Conservation (phyloP, 2,113 vertebrate species). For the Microcebus lehilahytsara region DNA sequence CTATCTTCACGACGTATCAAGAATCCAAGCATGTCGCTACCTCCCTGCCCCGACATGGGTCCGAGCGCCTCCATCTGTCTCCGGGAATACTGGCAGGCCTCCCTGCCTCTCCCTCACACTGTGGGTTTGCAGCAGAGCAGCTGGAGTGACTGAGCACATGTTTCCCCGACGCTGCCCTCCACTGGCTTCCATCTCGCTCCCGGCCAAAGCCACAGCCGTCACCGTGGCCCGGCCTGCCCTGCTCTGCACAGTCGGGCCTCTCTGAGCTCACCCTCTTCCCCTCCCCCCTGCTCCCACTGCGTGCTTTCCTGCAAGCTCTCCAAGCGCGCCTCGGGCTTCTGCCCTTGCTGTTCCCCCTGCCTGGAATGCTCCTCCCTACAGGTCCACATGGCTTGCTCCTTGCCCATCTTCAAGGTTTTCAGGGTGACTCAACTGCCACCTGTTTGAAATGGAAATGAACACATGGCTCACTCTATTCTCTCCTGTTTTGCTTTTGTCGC, state of each 20-base stretch:
- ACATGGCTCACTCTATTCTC: background rate
- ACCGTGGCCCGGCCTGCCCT: rapidly evolving
- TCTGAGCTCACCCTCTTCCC: background rate
- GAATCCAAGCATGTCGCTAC: background rate
- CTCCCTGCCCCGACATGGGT: background rate
- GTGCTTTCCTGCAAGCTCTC: background rate
- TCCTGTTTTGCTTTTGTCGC: background rate
- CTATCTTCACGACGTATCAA: rapidly evolving
- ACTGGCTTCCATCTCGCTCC: background rate
- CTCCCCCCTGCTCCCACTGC: no score
- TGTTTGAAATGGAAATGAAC: background rate
- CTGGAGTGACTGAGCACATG: no score
- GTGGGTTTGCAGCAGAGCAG: background rate
- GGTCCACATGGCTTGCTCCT: background rate
- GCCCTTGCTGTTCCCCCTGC: no score
- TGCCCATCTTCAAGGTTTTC: background rate
- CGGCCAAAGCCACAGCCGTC: background rate
- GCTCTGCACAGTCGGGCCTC: rapidly evolving
- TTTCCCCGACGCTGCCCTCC: no score
- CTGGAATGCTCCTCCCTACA: background rate
- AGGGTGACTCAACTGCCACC: background rate
- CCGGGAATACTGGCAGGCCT: background rate
- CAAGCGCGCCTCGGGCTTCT: background rate
- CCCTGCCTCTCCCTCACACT: background rate
- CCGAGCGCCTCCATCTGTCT: background rate